These are phyloP conservation scores for Glomeris marginata DNA, from an alignment of 2,888 invertebrate species.

Conservation along the genomic window DNA sequence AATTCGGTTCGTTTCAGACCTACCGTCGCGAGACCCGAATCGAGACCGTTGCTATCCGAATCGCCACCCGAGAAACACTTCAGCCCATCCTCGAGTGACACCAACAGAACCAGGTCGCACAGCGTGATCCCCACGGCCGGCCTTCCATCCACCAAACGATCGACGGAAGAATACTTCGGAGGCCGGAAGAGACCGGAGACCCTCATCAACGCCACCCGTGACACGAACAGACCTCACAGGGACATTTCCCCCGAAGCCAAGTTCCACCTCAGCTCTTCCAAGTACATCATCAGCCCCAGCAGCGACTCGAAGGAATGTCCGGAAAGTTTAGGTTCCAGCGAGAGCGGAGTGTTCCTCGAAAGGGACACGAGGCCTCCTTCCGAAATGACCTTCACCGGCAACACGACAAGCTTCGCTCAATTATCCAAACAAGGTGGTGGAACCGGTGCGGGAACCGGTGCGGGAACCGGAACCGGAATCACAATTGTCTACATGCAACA, in stretches of 20 bases:
- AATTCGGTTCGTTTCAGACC: too few species aligned
- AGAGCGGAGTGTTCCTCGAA: conserved; percentile 17
- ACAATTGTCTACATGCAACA: conserved; percentile 39
- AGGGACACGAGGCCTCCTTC: conserved; percentile 12
- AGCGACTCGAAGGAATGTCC: conserved; percentile 14
- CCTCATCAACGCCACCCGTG: conserved; percentile 8
- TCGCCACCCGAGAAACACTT: too few species aligned
- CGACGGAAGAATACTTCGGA: too few species aligned
- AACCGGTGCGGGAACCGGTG: too few species aligned
- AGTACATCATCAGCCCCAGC: conserved; percentile 3
- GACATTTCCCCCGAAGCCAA: conserved; percentile 8
- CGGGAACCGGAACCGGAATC: conserved; percentile 17
- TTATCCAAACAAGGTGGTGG: conserved; percentile 38
- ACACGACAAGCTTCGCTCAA: conserved; percentile 55
- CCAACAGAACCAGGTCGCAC: too few species aligned
- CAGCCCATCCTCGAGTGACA: too few species aligned
- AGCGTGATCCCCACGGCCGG: too few species aligned
- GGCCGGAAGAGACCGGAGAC: too few species aligned
- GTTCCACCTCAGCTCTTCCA: conserved; percentile 2
- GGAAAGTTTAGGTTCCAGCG: conserved; percentile 13
- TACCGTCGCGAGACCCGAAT: too few species aligned
- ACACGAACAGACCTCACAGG: conserved; percentile 13
- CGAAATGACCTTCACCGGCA: conserved; percentile 28
- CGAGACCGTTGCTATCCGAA: too few species aligned
- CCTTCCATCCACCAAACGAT: too few species aligned